Conservation (phyloP, 2,113 vertebrate genomes). For the Malurus melanocephalus region DNA sequence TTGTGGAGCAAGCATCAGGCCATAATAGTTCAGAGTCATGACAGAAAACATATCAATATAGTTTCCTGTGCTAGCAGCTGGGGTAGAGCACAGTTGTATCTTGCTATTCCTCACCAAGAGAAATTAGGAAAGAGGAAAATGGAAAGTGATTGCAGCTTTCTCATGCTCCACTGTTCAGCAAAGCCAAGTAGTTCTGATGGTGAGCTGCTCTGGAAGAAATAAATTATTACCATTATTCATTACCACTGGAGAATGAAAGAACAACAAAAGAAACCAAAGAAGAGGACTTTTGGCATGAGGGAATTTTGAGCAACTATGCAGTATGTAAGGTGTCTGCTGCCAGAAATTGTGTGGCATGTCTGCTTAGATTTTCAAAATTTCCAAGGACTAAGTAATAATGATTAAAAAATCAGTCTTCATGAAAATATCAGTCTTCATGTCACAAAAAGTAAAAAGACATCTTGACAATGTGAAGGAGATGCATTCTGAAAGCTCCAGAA, state of each 20-base stretch:
- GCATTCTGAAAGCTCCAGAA: neutral
- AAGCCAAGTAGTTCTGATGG: neutral
- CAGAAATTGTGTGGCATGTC: neutral
- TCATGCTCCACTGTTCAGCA: neutral
- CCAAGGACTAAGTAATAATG: neutral
- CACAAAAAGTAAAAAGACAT: neutral
- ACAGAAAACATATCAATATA: neutral
- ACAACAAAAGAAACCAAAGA: neutral
- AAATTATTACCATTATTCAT: neutral
- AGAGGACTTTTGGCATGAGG: neutral
- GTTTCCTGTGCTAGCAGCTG: neutral
- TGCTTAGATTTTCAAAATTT: neutral
- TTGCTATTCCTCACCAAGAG: neutral
- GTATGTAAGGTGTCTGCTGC: neutral
- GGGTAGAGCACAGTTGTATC: neutral
- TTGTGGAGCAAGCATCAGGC: neutral
- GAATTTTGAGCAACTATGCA: neutral
- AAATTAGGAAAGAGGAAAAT: neutral
- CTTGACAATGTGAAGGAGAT: neutral
- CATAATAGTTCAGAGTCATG: neutral
- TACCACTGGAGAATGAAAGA: neutral
- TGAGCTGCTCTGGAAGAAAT: neutral
- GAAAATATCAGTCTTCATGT: neutral
- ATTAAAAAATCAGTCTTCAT: neutral
- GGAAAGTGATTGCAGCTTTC: neutral